Percentiles rank a stretch among this genome's conserved stretches.
These are phyloP conservation scores for Boulengeromyrus knoepffleri DNA, from an alignment of 2,113 vertebrate genomes.

Conservation along the genomic window DNA sequence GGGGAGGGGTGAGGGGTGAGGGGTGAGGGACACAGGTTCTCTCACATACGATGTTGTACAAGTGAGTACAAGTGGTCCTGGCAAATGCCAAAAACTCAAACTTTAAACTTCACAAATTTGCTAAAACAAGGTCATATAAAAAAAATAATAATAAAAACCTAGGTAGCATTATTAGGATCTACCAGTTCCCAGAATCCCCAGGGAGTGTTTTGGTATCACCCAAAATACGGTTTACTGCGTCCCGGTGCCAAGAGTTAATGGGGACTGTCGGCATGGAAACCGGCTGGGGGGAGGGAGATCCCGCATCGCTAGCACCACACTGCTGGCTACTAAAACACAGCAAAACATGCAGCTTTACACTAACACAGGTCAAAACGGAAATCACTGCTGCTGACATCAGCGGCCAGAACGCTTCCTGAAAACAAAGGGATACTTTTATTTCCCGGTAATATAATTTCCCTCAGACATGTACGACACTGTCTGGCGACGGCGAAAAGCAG, in stretches of 20 bases:
- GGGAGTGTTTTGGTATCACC: not conserved
- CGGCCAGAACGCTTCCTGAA: not conserved
- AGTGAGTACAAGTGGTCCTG: not conserved
- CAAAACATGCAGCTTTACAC: not conserved
- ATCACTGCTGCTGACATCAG: not conserved
- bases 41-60: not conserved
- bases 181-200: not conserved
- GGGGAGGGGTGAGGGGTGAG: not conserved
- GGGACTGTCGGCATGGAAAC: not conserved
- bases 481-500: not conserved
- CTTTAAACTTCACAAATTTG: not conserved
- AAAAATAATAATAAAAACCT: not conserved
- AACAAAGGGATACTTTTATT: not conserved
- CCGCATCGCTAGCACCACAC: not conserved
- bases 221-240: not conserved
- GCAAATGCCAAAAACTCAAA: not conserved
- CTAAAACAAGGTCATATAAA: not conserved
- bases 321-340: not conserved
- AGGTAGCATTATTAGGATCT: not conserved
- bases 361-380: not conserved
- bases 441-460: not conserved
- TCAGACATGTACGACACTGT: not conserved
- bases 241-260: not conserved
- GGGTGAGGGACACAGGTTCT: not conserved
- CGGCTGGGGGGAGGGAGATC: not conserved